Percentiles rank a stretch among this genome's conserved stretches.
Evolutionary conservation across 2,797 vertebrate genomes (phyloP).

Genomic region (Oophaga sylvatica): DNA sequence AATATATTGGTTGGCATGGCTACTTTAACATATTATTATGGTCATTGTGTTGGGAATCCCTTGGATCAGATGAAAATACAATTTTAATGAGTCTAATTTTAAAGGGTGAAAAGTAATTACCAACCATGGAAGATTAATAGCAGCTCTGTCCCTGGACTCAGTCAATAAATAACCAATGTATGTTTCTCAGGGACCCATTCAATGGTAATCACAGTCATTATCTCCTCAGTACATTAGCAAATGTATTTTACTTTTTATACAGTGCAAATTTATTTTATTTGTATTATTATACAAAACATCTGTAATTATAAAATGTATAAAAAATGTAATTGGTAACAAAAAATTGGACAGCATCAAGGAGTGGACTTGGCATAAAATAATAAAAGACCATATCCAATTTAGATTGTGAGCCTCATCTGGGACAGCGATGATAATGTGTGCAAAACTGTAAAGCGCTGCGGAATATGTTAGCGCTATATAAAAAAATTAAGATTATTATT

Average conservation of each 20-base stretch:
- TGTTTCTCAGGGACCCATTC: neutral
- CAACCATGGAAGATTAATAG: slow-evolving; percentile 13
- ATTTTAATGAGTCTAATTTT: slow-evolving; percentile 32
- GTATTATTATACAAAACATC: neutral
- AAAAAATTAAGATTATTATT: too few species aligned
- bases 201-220: neutral
- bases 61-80: slow-evolving; percentile 8
- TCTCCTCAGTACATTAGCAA: neutral
- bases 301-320: neutral
- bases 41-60: slow-evolving; percentile 17
- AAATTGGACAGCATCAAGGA: too few species aligned
- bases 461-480: too few species aligned
- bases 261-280: neutral
- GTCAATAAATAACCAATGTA: slow-evolving; percentile 7
- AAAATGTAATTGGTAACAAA: too few species aligned
- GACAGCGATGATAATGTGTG: too few species aligned
- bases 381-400: too few species aligned
- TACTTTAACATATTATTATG: slow-evolving; percentile 37
- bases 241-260: neutral
- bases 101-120: slow-evolving; percentile 18
- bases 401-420: too few species aligned
- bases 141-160: neutral
- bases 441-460: too few species aligned
- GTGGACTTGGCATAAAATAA: too few species aligned
- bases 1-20: slow-evolving; percentile 24